Evolutionary conservation across 2,888 invertebrate genomes (phyloP), one percentile per base, ranked within the genome.

Genomic region (Diaprepes abbreviatus): DNA sequence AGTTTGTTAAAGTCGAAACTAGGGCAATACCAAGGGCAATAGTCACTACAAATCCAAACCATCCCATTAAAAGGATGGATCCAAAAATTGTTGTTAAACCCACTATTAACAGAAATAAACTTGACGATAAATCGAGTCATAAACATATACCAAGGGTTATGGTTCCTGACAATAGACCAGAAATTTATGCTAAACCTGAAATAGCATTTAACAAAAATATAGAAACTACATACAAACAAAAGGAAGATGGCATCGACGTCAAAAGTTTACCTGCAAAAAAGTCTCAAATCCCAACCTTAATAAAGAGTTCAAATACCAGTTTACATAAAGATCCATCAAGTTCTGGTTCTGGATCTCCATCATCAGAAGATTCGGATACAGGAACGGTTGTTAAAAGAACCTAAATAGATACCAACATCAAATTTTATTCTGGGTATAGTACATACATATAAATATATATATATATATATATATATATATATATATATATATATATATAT

Each of bases 31-130:
- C 76, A 28, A 76, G 62, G 80, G 85, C 88, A 0, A 87, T 89
- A 31, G 86, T 89, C 63, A 85, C 87, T 1, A 84, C 88, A 1
- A 86, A 86, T 76, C 83, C 85, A 60, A 81, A 81, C 71, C 80
- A 81, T 58, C 80, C 85, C 17, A 81, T 81, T 14, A 84, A 82
- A 52, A 81, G 86, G 66, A 77, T 79, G 28, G 89, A 91, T 75
- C 86, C 89, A 0, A 89, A 87, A 78, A 87, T 90, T 66, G 85
- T 90, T 33, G 89, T 90, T 16, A 89, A 88, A 75, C 87, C 90
- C 5, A 87, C 87, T 0, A 85, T 86, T 40, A 77, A 80, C 1
- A 83, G 82, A 67, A 82, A 80, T 58, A 76, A 76, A 7, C 77
- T 72, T 14, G 79, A 79, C 19, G 74, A 74, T 10, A 78, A 79